These are phyloP conservation scores for Acanthosepion pharaonis DNA, from an alignment of 2,888 invertebrate genomes.

Conservation along the genomic window DNA sequence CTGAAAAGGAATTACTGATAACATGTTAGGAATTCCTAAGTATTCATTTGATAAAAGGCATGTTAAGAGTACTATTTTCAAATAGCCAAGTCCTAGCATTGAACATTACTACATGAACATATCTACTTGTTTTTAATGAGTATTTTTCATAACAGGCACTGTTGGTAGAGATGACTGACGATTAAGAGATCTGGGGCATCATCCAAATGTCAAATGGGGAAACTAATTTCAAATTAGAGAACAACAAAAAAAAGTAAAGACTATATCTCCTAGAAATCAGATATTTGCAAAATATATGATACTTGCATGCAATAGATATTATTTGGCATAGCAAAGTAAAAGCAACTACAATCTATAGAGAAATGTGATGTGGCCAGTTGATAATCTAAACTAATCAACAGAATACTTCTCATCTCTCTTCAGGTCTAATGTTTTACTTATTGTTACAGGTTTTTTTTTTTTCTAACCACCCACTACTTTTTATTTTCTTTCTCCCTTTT, in stretches of 20 bases:
- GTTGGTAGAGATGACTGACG: not conserved
- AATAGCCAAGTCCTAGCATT: not conserved
- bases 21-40: not conserved
- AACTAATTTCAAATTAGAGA: not conserved
- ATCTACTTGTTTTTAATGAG: not conserved
- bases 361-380: not conserved
- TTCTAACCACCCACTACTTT: not conserved
- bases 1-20: too few species aligned
- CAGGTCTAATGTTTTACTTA: not conserved
- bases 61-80: not conserved
- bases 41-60: not conserved
- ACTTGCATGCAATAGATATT: not conserved
- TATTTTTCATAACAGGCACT: not conserved
- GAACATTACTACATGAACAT: not conserved
- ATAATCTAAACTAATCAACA: not conserved
- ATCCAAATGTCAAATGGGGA: slow-evolving; percentile 3
- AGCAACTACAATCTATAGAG: not conserved
- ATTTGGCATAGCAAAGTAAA: not conserved
- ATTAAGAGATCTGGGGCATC: slow-evolving; percentile 18
- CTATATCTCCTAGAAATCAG: not conserved
- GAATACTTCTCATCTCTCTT: not conserved
- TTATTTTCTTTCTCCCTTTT: not conserved
- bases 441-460: not conserved
- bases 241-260: not conserved
- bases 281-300: not conserved